phyloP scores from a whole-genome alignment of 2,797 vertebrate species.

The Liasis olivaceus region DNA sequence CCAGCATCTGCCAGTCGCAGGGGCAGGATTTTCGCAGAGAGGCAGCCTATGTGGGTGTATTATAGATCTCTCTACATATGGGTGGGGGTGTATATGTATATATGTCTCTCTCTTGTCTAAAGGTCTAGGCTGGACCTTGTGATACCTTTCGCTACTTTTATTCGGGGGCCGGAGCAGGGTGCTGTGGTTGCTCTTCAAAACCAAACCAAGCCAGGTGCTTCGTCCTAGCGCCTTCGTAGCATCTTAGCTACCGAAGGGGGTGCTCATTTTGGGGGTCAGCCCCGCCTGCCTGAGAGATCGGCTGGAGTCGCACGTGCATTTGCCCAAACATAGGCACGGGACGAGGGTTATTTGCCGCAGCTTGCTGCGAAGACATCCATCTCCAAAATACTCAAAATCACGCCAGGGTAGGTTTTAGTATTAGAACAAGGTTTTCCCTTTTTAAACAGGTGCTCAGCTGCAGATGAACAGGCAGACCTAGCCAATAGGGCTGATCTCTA shows the following conservation, averaged over 20 bases:
- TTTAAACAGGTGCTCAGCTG: neutral
- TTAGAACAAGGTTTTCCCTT: neutral
- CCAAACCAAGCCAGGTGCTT: slow-evolving; percentile 27
- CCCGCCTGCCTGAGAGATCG: slow-evolving; percentile 50
- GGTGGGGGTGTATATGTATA: slow-evolving; percentile 15
- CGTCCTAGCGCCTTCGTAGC: slow-evolving; percentile 35
- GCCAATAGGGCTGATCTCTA: neutral
- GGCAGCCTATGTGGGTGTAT: slow-evolving; percentile 56
- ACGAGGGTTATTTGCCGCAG: neutral
- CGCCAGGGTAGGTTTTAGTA: neutral
- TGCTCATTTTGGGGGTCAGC: slow-evolving; percentile 57
- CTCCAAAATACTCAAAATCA: neutral
- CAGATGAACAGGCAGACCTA: neutral
- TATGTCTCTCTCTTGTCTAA: slow-evolving; percentile 8
- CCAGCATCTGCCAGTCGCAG: neutral
- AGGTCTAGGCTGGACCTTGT: slow-evolving; percentile 51
- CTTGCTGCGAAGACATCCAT: too few relatives aligned
- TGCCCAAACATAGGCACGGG: neutral
- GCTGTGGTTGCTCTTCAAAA: slow-evolving; percentile 53
- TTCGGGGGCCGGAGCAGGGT: slow-evolving; percentile 73
- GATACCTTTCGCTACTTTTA: slow-evolving; percentile 37
- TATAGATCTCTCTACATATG: slow-evolving; percentile 5
- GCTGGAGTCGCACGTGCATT: slow-evolving; percentile 11
- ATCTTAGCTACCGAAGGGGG: slow-evolving; percentile 34
- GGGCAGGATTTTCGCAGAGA: slow-evolving; percentile 20